Base-by-base conservation (phyloP, 2,113 vertebrate genomes). In the Plotosus lineatus region DNA sequence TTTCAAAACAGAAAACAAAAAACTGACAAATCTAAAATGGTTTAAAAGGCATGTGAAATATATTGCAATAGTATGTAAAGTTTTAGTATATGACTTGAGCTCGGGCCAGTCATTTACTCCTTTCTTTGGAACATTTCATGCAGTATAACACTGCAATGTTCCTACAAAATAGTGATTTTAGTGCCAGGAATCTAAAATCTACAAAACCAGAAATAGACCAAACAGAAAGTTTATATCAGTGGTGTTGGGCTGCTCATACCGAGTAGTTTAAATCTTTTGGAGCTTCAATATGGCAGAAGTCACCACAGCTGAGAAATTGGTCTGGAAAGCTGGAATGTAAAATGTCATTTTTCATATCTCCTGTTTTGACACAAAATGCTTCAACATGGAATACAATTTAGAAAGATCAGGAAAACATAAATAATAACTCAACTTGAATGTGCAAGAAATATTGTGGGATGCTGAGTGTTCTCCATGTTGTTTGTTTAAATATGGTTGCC, bases 281-380 rank as follows among this genome's bases (percentile, higher is more conserved):
- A 82, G 61, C 72, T 55, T 51, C 83, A 81, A 89, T 81, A 82
- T 85, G 81, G 87, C 80, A 89, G 91, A 86, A 82, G 60, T 74
- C 82, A 72, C 56, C 40, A 36, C 66, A 78, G 75, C 50, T 82
- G 80, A 69, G 76, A 79, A 82, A 75, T 78, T 21, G 23, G 33
- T 38, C 26, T 69, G 46, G 58, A 81, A 66, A 75, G 60, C 48
- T 66, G 61, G 48, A 75, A 81, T 55, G 68, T 58, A 56, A 81
- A 66, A 76, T 36, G 80, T 66, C 60, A 68, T 82, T 82, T 75
- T 75, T 76, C 73, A 76, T 76, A 68, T 51, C 48, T 82, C 28
- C 42, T 83, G 75, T 83, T 78, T 78, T 82, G 74, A 81, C 74
- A 66, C 58, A n/a, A 72, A 78, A 75, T 55, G 60, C 58, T 81